Base-by-base conservation (phyloP, 1,140 invertebrate species). In the Nebria ingens region DNA sequence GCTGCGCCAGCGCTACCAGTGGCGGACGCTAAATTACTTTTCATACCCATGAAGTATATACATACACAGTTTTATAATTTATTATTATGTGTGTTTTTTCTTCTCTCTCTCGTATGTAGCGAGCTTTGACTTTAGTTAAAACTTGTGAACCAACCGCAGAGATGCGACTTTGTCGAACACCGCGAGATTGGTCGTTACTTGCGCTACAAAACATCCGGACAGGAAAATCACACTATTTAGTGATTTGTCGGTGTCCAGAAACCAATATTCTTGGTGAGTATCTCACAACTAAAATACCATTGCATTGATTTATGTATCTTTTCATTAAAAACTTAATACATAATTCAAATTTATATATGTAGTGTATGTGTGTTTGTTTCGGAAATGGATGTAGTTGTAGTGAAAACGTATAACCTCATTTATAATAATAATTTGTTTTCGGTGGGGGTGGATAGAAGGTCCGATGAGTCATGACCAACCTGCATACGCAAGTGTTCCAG, bases 381-480 rank as follows among this genome's bases (percentile, higher is more conserved):
- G 12, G 13, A n/a, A 19, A 34, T 34, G 25, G 6, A 9, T 34
- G 25, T 34, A 9, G 6, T 34, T 9, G 25, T 34, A 34, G 25
- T 34, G 25, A 9, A n/a, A n/a, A n/a, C n/a, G n/a, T n/a, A n/a
- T n/a, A n/a, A n/a, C n/a, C n/a, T n/a, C n/a, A n/a, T n/a, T n/a
- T n/a, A n/a, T n/a, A n/a, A n/a, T n/a, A n/a, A n/a, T n/a, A 38
- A 38, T 34, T 3, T 12, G 17, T 54, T 53, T 22, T 55, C 54
- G n/a, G n/a, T n/a, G n/a, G n/a, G 13, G 13, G 13, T 29, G 72
- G 69, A 34, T 71, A 91, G 90, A 93, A 71, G 92, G 91, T 19
- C 92, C 92, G 54, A 91, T 93, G 81, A 89, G 87, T 13, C 92
- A 95, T 70, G 89, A 93, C 70, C 89, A 93, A 66, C 91, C 92